These are phyloP conservation scores for Galerucella nymphaeae DNA, from an alignment of 2,888 invertebrate genomes.

Conservation along the genomic window DNA sequence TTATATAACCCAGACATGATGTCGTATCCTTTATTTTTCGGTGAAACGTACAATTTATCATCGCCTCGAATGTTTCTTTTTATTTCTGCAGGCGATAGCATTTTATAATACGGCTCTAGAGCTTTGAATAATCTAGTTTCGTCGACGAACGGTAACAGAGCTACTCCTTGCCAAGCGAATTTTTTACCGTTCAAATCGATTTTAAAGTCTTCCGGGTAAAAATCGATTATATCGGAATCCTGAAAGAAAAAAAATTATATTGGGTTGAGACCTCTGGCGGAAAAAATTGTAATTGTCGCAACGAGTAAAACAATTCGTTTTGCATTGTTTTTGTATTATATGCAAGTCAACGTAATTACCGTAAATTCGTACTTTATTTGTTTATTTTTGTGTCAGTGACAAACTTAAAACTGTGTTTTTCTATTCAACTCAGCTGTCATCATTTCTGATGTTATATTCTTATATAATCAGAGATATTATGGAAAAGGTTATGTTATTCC, in stretches of 20 bases:
- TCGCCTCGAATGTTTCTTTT: slow-evolving; percentile 88
- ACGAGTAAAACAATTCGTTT: too few species aligned
- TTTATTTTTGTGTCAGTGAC: too few species aligned
- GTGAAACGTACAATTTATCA: slow-evolving; percentile 88
- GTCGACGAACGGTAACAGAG: slow-evolving; percentile 97
- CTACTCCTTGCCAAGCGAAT: slow-evolving; percentile 99
- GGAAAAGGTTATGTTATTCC: too few species aligned
- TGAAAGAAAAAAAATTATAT: slow-evolving; percentile 63
- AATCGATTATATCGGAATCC: slow-evolving; percentile 96
- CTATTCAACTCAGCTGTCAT: too few species aligned
- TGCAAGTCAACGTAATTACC: too few species aligned
- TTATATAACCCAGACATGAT: slow-evolving; percentile 78
- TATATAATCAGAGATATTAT: too few species aligned
- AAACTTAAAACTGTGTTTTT: too few species aligned
- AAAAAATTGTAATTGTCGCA: too few species aligned
- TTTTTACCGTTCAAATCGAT: slow-evolving; percentile 99
- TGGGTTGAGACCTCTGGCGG: too few species aligned
- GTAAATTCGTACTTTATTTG: too few species aligned
- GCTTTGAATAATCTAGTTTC: slow-evolving; percentile 89
- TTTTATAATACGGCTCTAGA: slow-evolving; percentile 80
- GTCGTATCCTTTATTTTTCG: slow-evolving; percentile 76
- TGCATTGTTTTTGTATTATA: too few species aligned
- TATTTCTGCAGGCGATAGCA: slow-evolving; percentile 87
- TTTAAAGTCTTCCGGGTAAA: slow-evolving; percentile 97
- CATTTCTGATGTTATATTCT: too few species aligned